A percentile compares a stretch with the other conserved stretches of the same genome.
These are phyloP conservation scores for Eubasilissa splendida DNA, from an alignment of 2,888 invertebrate species.

Conservation along the genomic window DNA sequence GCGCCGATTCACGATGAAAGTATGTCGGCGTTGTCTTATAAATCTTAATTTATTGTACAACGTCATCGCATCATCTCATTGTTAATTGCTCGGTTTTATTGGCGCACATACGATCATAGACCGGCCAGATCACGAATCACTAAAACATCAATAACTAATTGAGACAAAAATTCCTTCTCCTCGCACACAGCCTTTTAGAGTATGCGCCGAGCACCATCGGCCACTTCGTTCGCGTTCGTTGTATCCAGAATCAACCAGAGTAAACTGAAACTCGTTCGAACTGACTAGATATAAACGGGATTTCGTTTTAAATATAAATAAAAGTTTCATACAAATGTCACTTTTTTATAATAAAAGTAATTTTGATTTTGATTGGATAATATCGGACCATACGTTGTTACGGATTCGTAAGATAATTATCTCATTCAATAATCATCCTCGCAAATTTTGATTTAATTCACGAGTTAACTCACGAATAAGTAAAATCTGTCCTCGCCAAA, in stretches of 20 bases:
- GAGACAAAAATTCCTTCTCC: not conserved
- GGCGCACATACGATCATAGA: not conserved
- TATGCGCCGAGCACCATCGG: not conserved
- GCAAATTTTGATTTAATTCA: too few species aligned
- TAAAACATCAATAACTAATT: slow-evolving; percentile 18
- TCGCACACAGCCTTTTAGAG: not conserved
- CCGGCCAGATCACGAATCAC: slow-evolving; percentile 13
- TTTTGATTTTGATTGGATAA: not conserved
- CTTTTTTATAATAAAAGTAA: not conserved
- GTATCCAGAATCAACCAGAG: slow-evolving; percentile 47
- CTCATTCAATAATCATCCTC: not conserved
- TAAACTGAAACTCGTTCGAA: slow-evolving; percentile 40
- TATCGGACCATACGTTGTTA: not conserved
- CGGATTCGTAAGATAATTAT: not conserved
- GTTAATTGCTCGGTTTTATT: slow-evolving; percentile 46
- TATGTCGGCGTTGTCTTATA: slow-evolving; percentile 28
- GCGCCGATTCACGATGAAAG: not conserved
- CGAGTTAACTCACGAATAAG: not conserved
- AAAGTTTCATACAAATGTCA: not conserved
- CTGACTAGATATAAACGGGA: slow-evolving; percentile 40
- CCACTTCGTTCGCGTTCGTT: not conserved
- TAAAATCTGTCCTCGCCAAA: not conserved
- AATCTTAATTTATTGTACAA: slow-evolving; percentile 43
- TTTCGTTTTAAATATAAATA: slow-evolving; percentile 55
- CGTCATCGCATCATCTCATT: slow-evolving; percentile 27